Evolutionary conservation across 2,113 vertebrate species (phyloP), one percentile per base, ranked within the genome.

Genomic region (Gallinago media): DNA sequence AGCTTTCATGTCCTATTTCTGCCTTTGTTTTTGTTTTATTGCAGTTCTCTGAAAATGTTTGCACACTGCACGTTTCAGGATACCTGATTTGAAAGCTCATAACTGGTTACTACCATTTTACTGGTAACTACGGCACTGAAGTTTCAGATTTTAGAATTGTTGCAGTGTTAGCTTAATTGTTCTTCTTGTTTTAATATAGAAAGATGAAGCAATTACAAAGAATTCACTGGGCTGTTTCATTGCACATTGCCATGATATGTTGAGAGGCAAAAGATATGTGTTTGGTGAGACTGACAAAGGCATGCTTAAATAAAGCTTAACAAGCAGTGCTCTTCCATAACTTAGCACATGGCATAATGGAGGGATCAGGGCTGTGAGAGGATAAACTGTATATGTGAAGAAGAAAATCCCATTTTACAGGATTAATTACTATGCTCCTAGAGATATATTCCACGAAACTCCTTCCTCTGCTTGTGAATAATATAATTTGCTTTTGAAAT

Each of bases 21-120:
- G 36, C 40, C 91, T 94, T 89, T 82, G 12, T 75, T 91, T 93
- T 73, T 27, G 3, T 63, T 82, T 92, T 91, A 66, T 72, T 95
- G 58, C 1, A 1, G 34, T 14, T 72, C 59, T 83, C 55, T 91
- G 47, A 56, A 67, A 92, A 61, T 0, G 0, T 34, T 81, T 82
- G 20, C 8, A 36, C 50, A 32, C 18, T 72, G 27, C 63, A 42
- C 9, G 29, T 91, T 79, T 66, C 62, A 44, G 82, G 25, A 66
- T n/a, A 65, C 7, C 36, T 58, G 17, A 46, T 83, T 49, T 76
- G 38, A 92, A 91, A 89, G 4, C 8, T 44, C 15, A 11, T 32
- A 72, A 56, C 32, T 34, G 10, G 8, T 84, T 68, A 20, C 34
- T 76, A 52, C 5, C 20, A 31, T 12, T 67, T 91, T 76, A 32